Evolutionary conservation across 1,140 invertebrate species (phyloP).

Genomic region (Ridgeia piscesae): DNA sequence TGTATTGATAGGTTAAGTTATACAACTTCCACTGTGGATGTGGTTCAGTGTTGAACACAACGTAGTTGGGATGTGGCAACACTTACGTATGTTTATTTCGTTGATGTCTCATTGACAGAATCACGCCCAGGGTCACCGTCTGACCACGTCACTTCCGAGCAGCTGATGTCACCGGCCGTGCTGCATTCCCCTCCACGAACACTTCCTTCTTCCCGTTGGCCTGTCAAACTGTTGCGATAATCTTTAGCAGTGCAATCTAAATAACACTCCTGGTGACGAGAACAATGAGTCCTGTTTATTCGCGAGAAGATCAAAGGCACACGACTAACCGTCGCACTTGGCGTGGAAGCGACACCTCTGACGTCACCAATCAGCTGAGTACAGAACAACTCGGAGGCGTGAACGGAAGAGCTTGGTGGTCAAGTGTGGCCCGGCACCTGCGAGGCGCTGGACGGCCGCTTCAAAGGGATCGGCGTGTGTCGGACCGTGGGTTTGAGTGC

Average conservation of each 20-base stretch:
- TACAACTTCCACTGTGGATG: not conserved
- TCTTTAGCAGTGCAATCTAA: not conserved
- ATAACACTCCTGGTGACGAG: not conserved
- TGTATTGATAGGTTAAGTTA: not conserved
- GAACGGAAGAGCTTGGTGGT: slow-evolving; percentile 3
- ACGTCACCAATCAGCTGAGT: not conserved
- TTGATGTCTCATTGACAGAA: not conserved
- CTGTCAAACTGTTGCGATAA: not conserved
- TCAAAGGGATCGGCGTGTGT: not conserved
- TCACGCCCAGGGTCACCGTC: not conserved
- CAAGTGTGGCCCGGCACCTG: not conserved
- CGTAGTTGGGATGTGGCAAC: not conserved
- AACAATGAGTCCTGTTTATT: not conserved
- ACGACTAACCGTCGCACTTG: not conserved
- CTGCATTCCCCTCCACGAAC: not conserved
- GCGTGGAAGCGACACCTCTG: not conserved
- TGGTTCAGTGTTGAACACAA: not conserved
- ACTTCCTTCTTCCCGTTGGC: not conserved
- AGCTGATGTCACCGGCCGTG: not conserved
- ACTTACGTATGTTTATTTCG: not conserved
- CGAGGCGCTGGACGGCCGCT: not conserved
- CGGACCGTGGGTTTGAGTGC: not conserved
- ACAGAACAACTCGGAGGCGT: not conserved
- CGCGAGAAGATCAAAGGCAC: not conserved
- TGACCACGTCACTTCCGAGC: not conserved